A percentile compares a stretch with the other conserved stretches of the same genome.
phyloP scores from a whole-genome alignment of 2,113 vertebrate species.

The Aepyceros melampus region DNA sequence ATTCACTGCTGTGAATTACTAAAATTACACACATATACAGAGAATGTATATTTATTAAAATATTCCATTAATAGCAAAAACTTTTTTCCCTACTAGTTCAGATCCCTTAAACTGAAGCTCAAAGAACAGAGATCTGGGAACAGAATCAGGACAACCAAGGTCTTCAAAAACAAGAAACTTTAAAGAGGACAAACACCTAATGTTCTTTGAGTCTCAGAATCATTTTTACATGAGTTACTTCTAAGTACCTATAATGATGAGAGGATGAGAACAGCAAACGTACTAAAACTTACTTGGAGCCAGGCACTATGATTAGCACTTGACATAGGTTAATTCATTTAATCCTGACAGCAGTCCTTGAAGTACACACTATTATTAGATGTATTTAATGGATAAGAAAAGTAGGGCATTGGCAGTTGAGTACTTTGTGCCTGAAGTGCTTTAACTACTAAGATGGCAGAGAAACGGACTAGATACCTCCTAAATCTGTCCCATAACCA shows the following conservation, averaged over 20 bases:
- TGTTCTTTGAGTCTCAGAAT: background rate
- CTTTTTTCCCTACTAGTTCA: background rate
- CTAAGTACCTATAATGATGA: background rate
- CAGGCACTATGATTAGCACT: background rate
- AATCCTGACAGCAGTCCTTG: background rate
- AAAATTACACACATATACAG: background rate
- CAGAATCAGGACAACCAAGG: background rate
- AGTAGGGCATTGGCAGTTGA: background rate
- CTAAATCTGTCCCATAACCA: background rate
- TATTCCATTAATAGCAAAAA: background rate
- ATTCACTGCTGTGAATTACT: background rate
- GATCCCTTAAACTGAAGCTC: background rate
- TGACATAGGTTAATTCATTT: background rate
- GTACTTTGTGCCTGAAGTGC: background rate
- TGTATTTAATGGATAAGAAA: background rate
- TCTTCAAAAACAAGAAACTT: background rate
- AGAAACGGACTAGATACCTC: background rate
- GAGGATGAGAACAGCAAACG: background rate
- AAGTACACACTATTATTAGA: background rate
- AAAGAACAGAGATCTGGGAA: background rate
- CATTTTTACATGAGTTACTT: background rate
- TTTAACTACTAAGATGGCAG: background rate
- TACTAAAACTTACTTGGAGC: background rate
- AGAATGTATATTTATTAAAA: background rate
- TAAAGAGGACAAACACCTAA: background rate